phyloP scores from a whole-genome alignment of 2,888 invertebrate genomes.

The Prosopocoilus inquinatus region DNA sequence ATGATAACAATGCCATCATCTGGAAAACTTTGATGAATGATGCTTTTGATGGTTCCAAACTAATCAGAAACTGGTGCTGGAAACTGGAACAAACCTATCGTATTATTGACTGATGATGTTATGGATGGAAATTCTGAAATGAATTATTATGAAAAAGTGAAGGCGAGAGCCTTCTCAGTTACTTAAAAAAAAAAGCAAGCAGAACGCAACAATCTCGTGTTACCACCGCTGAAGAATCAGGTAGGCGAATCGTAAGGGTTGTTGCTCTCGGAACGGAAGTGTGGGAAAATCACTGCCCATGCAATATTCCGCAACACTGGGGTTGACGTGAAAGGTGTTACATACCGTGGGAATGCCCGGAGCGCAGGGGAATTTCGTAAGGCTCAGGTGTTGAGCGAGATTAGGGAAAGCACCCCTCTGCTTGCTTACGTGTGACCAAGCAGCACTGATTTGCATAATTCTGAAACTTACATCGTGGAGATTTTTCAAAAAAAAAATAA shows the following conservation, averaged over 20 bases:
- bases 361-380: slow-evolving; percentile 9
- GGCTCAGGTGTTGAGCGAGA: slow-evolving; percentile 16
- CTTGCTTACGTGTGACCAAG: neutral
- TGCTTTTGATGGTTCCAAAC: too few species aligned
- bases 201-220: neutral
- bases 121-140: too few species aligned
- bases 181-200: neutral
- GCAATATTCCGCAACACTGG: slow-evolving; percentile 16
- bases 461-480: neutral
- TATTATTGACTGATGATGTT: too few species aligned
- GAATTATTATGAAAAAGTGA: too few species aligned
- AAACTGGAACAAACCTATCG: too few species aligned
- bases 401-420: neutral
- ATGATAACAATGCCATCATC: too few species aligned
- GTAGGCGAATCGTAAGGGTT: slow-evolving; percentile 1
- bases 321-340: slow-evolving; percentile 15
- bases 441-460: neutral
- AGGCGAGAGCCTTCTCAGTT: neutral
- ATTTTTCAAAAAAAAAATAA: neutral
- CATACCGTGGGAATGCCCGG: slow-evolving; percentile 21
- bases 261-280: neutral
- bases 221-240: neutral
- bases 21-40: too few species aligned
- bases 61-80: too few species aligned
- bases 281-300: slow-evolving; percentile 20